Conservation (phyloP, 2,888 invertebrate species). For the Drosophila falleni region DNA sequence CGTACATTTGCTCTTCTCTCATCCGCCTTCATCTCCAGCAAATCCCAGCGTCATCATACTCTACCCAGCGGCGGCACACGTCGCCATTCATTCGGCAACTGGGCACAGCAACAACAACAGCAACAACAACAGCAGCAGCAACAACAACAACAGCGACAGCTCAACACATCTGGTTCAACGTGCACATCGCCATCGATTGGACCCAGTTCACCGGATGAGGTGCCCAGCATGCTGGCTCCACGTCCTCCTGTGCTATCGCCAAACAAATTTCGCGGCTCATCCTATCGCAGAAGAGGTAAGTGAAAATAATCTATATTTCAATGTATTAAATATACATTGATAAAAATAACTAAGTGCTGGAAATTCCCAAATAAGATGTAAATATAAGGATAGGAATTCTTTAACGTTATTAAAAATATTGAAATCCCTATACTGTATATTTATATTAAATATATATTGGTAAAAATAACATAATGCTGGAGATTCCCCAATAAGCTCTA, state of each 20-base stretch:
- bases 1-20: conserved; percentile 34
- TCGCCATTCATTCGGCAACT: conserved; percentile 85
- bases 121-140: conserved; percentile 43
- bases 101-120: conserved; percentile 74
- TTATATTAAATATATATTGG: neutral
- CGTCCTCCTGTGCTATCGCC: conserved; percentile 83
- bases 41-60: conserved; percentile 82
- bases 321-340: neutral
- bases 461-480: neutral
- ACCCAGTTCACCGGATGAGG: conserved; percentile 84
- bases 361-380: neutral
- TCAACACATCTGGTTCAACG: conserved; percentile 61
- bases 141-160: conserved; percentile 58
- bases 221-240: conserved; percentile 85
- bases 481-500: neutral
- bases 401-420: neutral
- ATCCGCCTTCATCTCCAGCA: conserved; percentile 52
- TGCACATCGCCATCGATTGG: conserved; percentile 69
- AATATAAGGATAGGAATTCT: neutral
- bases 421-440: neutral
- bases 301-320: conserved; percentile 24
- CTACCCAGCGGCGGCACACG: conserved; percentile 78
- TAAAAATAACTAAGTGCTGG: neutral
- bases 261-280: conserved; percentile 81
- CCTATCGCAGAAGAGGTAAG: conserved; percentile 83